Percentiles rank a stretch among this genome's conserved stretches.
phyloP scores from a whole-genome alignment of 2,113 vertebrate species.

The human (Homo sapiens) region GRCh38 chr3:134619001-134619500 shows the following conservation, averaged over 20 bases:
- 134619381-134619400: background rate
- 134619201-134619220: constrained; percentile 82
- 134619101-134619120: background rate
- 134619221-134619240: constrained; percentile 79
- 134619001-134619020: constrained; percentile 85
- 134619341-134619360: background rate
- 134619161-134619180: constrained; percentile 87
- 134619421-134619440: background rate
- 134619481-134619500: background rate
- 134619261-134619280: constrained; percentile 82
- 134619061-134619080: constrained; percentile 56
- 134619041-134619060: constrained; percentile 74
- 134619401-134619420: background rate
- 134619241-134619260: constrained; percentile 84
- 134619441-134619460: background rate
- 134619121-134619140: background rate
- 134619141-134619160: constrained; percentile 90
- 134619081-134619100: background rate
- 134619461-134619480: background rate
- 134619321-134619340: background rate
- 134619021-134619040: constrained; percentile 77
- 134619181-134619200: constrained; percentile 87
- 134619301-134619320: background rate
- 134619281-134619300: background rate
- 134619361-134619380: background rate